Conservation (phyloP, 2,113 vertebrate genomes). For the Nycticorax nycticorax region DNA sequence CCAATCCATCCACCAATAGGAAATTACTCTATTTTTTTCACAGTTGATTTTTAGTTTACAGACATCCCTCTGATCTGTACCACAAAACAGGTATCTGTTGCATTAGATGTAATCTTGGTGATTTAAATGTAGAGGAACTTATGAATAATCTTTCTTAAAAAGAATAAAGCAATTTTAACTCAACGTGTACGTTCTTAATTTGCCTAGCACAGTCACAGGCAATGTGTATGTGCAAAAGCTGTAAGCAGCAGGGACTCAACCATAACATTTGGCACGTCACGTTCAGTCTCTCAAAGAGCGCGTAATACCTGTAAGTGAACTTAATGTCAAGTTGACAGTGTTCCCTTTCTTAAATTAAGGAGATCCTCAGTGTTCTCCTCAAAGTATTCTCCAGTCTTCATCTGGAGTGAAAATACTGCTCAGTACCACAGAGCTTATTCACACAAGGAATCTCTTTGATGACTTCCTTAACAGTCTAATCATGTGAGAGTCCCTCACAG, state of each 20-base stretch:
- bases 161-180: neutral
- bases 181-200: neutral
- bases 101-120: neutral
- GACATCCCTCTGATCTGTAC: neutral
- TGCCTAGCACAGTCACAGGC: neutral
- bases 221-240: neutral
- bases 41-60: neutral
- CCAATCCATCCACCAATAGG: neutral
- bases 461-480: neutral
- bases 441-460: neutral
- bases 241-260: neutral
- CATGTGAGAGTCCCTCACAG: neutral
- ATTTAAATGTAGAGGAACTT: neutral
- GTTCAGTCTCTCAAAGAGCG: neutral
- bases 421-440: neutral
- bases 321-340: neutral
- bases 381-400: neutral
- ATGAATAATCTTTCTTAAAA: neutral
- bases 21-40: neutral
- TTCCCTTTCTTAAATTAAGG: neutral
- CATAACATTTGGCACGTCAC: neutral
- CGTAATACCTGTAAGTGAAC: neutral
- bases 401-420: neutral
- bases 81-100: neutral
- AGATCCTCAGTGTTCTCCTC: neutral